Conservation (phyloP, 2,797 vertebrate species). For the Eulemur albifrons region DNA sequence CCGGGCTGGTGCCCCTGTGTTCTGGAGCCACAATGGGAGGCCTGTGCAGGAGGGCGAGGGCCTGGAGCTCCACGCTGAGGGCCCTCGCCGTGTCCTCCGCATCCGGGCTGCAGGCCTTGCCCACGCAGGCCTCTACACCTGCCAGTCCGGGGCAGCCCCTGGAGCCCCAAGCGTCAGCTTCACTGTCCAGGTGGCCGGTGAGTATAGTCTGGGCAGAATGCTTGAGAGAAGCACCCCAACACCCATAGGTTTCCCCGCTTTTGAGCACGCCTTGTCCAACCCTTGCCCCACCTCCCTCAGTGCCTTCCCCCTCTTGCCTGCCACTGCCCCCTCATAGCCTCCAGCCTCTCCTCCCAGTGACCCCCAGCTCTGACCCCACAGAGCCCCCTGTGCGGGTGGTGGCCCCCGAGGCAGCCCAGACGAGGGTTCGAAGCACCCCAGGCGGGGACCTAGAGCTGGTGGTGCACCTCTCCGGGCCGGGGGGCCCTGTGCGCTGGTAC, state of each 20-base stretch:
- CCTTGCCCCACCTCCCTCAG: neutral
- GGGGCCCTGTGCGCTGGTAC: slow-evolving; percentile 92
- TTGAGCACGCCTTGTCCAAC: neutral
- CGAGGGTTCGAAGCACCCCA: slow-evolving; percentile 81
- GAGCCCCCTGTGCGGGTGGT: slow-evolving; percentile 67
- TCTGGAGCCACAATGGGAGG: slow-evolving; percentile 91
- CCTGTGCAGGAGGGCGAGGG: slow-evolving; percentile 89
- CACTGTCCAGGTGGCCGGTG: slow-evolving; percentile 92
- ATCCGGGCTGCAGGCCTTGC: slow-evolving; percentile 85
- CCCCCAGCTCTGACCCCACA: slow-evolving; percentile 62
- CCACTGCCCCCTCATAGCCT: neutral
- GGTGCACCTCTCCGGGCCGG: slow-evolving; percentile 91
- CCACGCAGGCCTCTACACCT: slow-evolving; percentile 92
- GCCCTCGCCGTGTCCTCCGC: slow-evolving; percentile 86
- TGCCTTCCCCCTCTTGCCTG: neutral
- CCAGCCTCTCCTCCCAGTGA: slow-evolving; percentile 33
- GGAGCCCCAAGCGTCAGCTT: slow-evolving; percentile 88
- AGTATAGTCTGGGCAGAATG: slow-evolving; percentile 64
- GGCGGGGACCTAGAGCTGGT: slow-evolving; percentile 93
- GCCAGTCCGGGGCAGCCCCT: slow-evolving; percentile 85
- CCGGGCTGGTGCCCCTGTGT: slow-evolving; percentile 86
- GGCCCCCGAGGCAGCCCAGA: slow-evolving; percentile 64
- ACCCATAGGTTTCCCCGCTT: neutral
- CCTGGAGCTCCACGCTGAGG: slow-evolving; percentile 90
- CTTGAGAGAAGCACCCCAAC: neutral